Conservation (phyloP, 2,888 invertebrate genomes). For the Amphipoea oculea region DNA sequence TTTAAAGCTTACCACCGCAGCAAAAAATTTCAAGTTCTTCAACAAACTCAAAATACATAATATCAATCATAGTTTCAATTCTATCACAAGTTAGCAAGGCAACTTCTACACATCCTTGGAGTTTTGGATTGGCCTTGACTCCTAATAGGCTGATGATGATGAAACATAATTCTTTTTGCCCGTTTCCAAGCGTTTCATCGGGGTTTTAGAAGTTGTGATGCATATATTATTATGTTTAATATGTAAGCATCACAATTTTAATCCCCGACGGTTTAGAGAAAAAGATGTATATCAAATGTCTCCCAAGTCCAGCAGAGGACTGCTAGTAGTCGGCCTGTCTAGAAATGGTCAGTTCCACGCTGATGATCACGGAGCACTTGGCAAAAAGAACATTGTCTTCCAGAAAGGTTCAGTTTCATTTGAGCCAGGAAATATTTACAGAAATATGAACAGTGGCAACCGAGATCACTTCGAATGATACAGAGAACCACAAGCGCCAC, state of each 20-base stretch:
- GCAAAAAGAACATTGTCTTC: too few species aligned
- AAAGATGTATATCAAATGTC: background rate
- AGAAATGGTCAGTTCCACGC: background rate
- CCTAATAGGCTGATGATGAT: background rate
- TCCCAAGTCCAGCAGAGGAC: background rate
- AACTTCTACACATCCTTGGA: background rate
- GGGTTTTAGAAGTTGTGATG: too few species aligned
- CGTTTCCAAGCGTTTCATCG: background rate
- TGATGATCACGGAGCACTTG: too few species aligned
- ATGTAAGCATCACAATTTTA: background rate
- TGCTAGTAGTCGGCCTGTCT: background rate
- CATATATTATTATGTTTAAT: too few species aligned
- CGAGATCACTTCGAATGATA: background rate
- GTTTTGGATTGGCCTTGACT: background rate
- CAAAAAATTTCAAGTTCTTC: slow-evolving; percentile 1
- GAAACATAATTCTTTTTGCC: background rate
- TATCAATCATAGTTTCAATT: background rate
- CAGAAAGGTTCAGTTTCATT: background rate
- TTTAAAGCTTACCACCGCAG: background rate
- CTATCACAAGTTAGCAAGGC: background rate
- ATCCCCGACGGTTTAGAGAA: background rate
- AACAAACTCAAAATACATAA: background rate
- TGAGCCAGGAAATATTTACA: background rate
- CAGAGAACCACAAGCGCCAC: background rate
- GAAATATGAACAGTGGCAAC: background rate